A percentile compares a stretch with the other conserved stretches of the same genome.
phyloP scores from a whole-genome alignment of 2,797 vertebrate species.

The Sandelia bainsii region DNA sequence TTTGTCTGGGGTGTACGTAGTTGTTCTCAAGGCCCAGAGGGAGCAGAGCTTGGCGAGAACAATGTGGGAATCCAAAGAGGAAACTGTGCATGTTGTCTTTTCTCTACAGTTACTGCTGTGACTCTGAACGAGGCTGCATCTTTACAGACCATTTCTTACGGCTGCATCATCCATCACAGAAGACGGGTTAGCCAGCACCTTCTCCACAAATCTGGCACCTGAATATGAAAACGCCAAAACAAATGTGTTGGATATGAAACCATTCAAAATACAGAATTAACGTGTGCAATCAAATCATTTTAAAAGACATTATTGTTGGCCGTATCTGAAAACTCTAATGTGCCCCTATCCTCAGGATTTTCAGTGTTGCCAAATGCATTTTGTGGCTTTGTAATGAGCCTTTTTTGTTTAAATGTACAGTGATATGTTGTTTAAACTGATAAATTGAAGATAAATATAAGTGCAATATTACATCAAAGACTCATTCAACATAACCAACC shows the following conservation, averaged over 20 bases:
- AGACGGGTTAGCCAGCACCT: conserved; percentile 67
- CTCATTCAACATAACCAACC: conserved; percentile 36
- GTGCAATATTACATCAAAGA: conserved; percentile 34
- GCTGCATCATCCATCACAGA: conserved; percentile 85
- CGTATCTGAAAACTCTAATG: conserved; percentile 21
- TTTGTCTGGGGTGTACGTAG: conserved; percentile 78
- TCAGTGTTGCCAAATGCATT: conserved; percentile 27
- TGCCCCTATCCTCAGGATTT: conserved; percentile 16
- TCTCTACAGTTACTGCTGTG: conserved; percentile 74
- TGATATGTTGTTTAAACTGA: conserved; percentile 38
- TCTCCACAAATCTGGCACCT: conserved; percentile 49
- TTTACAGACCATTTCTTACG: conserved; percentile 85
- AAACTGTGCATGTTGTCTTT: conserved; percentile 79
- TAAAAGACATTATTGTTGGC: conserved; percentile 46
- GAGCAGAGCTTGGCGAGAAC: conserved; percentile 68
- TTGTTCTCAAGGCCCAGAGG: conserved; percentile 65
- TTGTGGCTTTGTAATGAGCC: conserved; percentile 19
- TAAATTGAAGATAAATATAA: conserved; percentile 45
- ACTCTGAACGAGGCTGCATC: conserved; percentile 77
- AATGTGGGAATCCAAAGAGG: conserved; percentile 84
- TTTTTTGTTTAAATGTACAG: conserved; percentile 43
- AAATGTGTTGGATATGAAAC: conserved; percentile 27
- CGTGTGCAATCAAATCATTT: conserved; percentile 39
- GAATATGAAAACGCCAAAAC: conserved; percentile 50
- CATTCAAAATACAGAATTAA: conserved; percentile 31